Percentiles rank a stretch among this genome's conserved stretches.
Evolutionary conservation across 2,113 vertebrate species (phyloP).

Genomic region (Excalfactoria chinensis): DNA sequence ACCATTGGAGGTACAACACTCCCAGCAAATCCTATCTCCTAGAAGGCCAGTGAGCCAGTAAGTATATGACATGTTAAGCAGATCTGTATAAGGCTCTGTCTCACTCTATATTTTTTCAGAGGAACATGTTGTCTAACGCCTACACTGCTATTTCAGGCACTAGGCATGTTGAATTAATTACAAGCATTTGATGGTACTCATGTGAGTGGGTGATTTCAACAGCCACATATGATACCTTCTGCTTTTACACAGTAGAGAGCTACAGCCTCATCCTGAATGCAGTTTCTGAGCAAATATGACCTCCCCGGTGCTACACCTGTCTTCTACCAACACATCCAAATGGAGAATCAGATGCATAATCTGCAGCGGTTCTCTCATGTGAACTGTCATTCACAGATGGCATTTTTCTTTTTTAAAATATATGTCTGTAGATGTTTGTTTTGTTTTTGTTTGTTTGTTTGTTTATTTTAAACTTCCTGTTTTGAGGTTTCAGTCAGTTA

Average conservation of each 20-base stretch:
- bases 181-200: slow-evolving; percentile 2
- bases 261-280: not conserved
- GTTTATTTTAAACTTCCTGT: not conserved
- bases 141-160: slow-evolving; percentile 21
- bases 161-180: slow-evolving; percentile 42
- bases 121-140: slow-evolving; percentile 40
- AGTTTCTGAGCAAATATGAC: not conserved
- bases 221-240: not conserved
- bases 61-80: not conserved
- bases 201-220: slow-evolving; percentile 36
- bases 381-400: not conserved
- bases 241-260: not conserved
- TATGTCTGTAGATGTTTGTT: not conserved
- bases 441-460: not conserved
- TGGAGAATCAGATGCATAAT: not conserved
- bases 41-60: not conserved
- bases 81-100: not conserved
- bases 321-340: not conserved
- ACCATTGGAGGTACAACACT: not conserved
- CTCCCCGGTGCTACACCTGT: not conserved
- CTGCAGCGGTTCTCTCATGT: not conserved
- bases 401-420: slow-evolving; percentile 6
- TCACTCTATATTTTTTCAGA: slow-evolving; percentile 11
- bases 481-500: slow-evolving; percentile 21
- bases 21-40: not conserved